phyloP scores from a whole-genome alignment of 1,140 invertebrate species.

The Trichomalopsis sarcophagae region DNA sequence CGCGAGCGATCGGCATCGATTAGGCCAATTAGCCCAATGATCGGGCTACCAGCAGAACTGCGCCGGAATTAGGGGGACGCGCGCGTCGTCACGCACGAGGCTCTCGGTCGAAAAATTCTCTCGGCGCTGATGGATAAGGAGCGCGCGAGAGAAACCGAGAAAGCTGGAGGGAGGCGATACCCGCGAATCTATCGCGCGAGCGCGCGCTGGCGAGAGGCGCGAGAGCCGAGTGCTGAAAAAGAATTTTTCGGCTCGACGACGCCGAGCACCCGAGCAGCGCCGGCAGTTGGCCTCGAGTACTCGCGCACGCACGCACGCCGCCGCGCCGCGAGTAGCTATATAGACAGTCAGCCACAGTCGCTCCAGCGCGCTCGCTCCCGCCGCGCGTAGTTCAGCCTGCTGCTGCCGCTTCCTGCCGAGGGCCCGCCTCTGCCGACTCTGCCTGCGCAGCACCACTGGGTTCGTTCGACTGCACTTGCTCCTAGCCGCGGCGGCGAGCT shows the following conservation, averaged over 20 bases:
- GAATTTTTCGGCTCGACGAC: not conserved
- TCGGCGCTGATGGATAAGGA: constrained; percentile 7
- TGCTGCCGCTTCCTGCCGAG: too few species aligned
- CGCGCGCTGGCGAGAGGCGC: not conserved
- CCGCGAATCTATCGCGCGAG: not conserved
- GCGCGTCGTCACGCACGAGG: not conserved
- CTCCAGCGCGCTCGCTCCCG: too few species aligned
- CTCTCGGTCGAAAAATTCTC: constrained; percentile 39
- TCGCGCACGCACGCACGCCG: not conserved
- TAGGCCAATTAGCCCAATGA: not conserved
- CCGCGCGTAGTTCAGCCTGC: too few species aligned
- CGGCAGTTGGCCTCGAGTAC: not conserved
- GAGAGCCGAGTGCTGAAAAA: not conserved
- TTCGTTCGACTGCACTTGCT: too few species aligned
- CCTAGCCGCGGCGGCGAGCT: not conserved
- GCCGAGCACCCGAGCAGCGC: too few species aligned
- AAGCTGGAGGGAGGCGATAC: not conserved
- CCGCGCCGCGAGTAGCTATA: too few species aligned
- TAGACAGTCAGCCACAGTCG: too few species aligned
- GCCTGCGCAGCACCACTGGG: too few species aligned
- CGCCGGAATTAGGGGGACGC: not conserved
- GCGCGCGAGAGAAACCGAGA: not conserved
- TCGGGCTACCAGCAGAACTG: not conserved
- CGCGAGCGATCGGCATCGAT: not conserved
- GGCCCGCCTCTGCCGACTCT: too few species aligned